Percentiles rank a stretch among this genome's conserved stretches.
Evolutionary conservation across 2,888 invertebrate species (phyloP).

Genomic region (Nomada flava): DNA sequence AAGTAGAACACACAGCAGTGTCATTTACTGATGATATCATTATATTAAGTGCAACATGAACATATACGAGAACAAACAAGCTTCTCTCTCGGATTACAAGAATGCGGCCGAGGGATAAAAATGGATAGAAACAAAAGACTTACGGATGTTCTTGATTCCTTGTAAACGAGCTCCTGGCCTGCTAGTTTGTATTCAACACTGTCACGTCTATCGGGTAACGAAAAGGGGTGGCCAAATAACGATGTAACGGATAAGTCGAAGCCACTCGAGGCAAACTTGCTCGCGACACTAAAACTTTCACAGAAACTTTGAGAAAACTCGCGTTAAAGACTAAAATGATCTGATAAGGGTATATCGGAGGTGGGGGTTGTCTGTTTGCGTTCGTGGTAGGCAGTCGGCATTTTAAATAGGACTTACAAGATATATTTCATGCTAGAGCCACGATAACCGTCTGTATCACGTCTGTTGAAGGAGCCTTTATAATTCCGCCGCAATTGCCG

Average conservation of each 20-base stretch:
- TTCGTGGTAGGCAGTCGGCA: background rate
- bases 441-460: constrained; percentile 24
- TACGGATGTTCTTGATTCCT: background rate
- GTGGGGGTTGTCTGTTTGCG: constrained; percentile 26
- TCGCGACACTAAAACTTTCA: constrained; percentile 28
- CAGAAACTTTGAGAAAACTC: background rate
- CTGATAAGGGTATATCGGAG: constrained; percentile 34
- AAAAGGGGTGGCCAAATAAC: background rate
- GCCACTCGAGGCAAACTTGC: constrained; percentile 2
- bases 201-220: background rate
- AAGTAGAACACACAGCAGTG: no score
- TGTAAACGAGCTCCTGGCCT: background rate
- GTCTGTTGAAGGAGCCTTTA: background rate
- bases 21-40: no score
- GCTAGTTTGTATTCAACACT: constrained; percentile 3
- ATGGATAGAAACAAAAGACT: background rate
- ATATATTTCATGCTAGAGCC: background rate
- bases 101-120: no score
- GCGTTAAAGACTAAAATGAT: constrained; percentile 7
- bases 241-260: background rate
- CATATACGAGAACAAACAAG: background rate
- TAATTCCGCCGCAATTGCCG: constrained; percentile 12
- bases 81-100: no score
- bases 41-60: background rate
- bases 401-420: constrained; percentile 24